A percentile compares a stretch with the other conserved stretches of the same genome.
phyloP scores from a whole-genome alignment of 2,797 vertebrate species.

The Tangara arthus region DNA sequence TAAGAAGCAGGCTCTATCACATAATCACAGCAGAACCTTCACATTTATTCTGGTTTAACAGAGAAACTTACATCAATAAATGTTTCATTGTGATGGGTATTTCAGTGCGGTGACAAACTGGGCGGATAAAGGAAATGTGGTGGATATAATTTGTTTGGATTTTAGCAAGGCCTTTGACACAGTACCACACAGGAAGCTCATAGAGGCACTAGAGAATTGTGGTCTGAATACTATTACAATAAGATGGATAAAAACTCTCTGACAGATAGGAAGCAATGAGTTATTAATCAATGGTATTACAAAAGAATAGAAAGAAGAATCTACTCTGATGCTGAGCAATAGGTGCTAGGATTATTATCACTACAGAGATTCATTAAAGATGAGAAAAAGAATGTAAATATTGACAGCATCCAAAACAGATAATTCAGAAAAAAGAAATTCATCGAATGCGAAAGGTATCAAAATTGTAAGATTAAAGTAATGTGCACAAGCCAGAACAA shows the following conservation, averaged over 20 bases:
- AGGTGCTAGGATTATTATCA: slow-evolving; percentile 24
- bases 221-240: slow-evolving; percentile 16
- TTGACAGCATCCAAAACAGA: not conserved
- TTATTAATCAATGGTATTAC: slow-evolving; percentile 65
- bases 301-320: slow-evolving; percentile 36
- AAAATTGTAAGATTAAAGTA: not conserved
- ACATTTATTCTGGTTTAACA: slow-evolving; percentile 61
- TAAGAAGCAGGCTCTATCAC: slow-evolving; percentile 61
- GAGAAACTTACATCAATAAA: slow-evolving; percentile 62
- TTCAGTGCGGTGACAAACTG: slow-evolving; percentile 56
- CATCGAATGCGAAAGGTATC: not conserved
- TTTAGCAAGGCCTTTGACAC: slow-evolving; percentile 65
- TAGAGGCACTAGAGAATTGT: slow-evolving; percentile 47
- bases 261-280: slow-evolving; percentile 47
- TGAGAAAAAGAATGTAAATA: slow-evolving; percentile 16
- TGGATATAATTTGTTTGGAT: slow-evolving; percentile 70
- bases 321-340: not conserved
- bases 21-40: slow-evolving; percentile 65
- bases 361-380: slow-evolving; percentile 20
- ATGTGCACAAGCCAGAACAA: not conserved
- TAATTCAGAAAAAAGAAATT: not conserved
- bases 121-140: slow-evolving; percentile 60
- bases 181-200: slow-evolving; percentile 61
- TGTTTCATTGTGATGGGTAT: slow-evolving; percentile 56
- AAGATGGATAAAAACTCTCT: slow-evolving; percentile 51